These are phyloP conservation scores for Oligia strigilis DNA, from an alignment of 2,888 invertebrate species.

Conservation along the genomic window DNA sequence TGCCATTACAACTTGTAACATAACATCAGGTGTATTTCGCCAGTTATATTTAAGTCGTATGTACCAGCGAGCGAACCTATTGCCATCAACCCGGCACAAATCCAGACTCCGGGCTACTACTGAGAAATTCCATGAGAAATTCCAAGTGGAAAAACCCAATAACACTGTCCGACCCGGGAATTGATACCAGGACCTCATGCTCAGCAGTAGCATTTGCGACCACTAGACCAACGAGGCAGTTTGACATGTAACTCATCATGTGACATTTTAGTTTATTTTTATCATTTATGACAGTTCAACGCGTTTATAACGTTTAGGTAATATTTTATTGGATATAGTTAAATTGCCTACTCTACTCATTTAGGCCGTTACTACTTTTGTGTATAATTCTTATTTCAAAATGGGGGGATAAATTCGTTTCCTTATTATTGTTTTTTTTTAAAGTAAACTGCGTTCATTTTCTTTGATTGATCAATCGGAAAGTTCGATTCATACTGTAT, in stretches of 20 bases:
- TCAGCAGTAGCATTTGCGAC: background rate
- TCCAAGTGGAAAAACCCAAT: background rate
- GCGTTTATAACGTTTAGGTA: conserved; percentile 25
- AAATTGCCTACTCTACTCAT: conserved; percentile 59
- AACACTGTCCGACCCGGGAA: background rate
- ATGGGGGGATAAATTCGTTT: conserved; percentile 70
- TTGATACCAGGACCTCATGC: background rate
- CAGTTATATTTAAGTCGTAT: background rate
- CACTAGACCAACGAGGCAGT: background rate
- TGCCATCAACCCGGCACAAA: background rate
- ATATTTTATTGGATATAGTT: conserved; percentile 42
- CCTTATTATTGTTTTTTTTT: conserved; percentile 31
- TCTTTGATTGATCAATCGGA: background rate
- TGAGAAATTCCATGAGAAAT: too few relatives aligned
- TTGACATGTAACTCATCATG: background rate
- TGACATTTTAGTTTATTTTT: background rate
- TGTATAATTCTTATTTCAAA: conserved; percentile 53
- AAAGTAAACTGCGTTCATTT: conserved; percentile 39
- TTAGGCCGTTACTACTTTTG: conserved; percentile 73
- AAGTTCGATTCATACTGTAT: background rate
- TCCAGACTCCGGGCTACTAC: background rate
- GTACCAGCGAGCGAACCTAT: background rate
- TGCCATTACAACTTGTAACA: background rate
- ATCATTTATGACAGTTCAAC: conserved; percentile 24
- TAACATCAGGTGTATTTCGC: background rate